Evolutionary conservation across 2,888 invertebrate genomes (phyloP), one percentile per base, ranked within the genome.

Genomic region (Lepetodrilus schrolli): DNA sequence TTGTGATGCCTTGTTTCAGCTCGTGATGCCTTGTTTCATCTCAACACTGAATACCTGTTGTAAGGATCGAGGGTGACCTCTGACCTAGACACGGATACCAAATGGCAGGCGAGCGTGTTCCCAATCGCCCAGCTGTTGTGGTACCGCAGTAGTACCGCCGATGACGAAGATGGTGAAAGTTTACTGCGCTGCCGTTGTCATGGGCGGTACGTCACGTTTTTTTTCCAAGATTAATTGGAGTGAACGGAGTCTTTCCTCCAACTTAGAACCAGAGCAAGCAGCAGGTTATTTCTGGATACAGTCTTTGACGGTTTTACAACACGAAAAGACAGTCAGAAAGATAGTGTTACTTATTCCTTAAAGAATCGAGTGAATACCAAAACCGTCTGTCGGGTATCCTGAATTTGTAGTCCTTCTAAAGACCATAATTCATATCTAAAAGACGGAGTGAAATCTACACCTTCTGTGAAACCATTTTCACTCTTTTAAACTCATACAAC

Each of bases 191-290:
- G n/a, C n/a, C n/a, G 30, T 58, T 43, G 58, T 58, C 58, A 26
- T 7, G 58, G 34, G 30, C n/a, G 10, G 58, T 13, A 58, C 58
- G 34, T 58, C 58, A 26, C 43, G 30, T 58, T 58, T 58, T 58
- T 58, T 58, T 58, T 58, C 30, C 34, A 34, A 58, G 58, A 58
- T 58, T 58, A 58, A 58, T 58, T 58, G 58, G 58, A n/a, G 58
- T 58, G 58, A 58, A 58, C 58, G 17, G 17, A 7, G 58, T 58
- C n/a, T 58, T n/a, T 30, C 30, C 58, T 30, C 58, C 17, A 17
- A 34, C 30, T n/a, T 5, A 5, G 34, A 17, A 17, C 17, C 17
- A 21, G 50, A 30, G 58, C 30, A 34, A 58, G 30, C 30, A 10
- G 43, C 30, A 30, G 58, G 30, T 34, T 58, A 58, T 58, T 34